phyloP scores from a whole-genome alignment of 2,113 vertebrate genomes.

The Ascaphus truei region DNA sequence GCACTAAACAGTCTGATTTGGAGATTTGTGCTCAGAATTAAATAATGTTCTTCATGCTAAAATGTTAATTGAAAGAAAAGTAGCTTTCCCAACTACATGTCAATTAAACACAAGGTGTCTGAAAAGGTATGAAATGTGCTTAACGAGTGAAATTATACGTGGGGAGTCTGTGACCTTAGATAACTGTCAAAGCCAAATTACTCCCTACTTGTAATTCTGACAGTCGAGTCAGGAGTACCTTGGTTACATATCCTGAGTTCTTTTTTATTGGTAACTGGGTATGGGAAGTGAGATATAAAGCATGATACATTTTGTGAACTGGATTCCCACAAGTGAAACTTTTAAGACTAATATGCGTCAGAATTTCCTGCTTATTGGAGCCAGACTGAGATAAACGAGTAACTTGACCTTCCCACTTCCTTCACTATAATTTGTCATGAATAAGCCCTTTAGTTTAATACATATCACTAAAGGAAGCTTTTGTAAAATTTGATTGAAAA shows the following conservation, averaged over 20 bases:
- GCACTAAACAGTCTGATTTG: too few relatives aligned
- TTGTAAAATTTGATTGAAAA: too few relatives aligned
- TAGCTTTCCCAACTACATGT: not conserved
- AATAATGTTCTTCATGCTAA: not conserved
- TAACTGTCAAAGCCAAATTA: not conserved
- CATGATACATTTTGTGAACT: not conserved
- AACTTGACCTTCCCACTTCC: too few relatives aligned
- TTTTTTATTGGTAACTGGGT: constrained; percentile 1
- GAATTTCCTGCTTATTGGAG: too few relatives aligned
- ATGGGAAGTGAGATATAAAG: not conserved
- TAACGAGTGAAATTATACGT: not conserved
- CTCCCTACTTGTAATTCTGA: not conserved
- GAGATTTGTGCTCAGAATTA: not conserved
- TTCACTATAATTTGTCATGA: too few relatives aligned
- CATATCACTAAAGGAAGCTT: too few relatives aligned
- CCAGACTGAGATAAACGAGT: too few relatives aligned
- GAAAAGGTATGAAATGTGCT: not conserved
- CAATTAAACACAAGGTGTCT: not conserved
- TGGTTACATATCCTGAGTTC: not conserved
- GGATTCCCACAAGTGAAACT: too few relatives aligned
- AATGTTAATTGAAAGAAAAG: constrained; percentile 19
- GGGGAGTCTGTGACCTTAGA: constrained; percentile 9
- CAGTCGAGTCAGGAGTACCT: too few relatives aligned
- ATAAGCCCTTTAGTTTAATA: too few relatives aligned
- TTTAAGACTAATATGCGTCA: too few relatives aligned